These are phyloP conservation scores for Drosophila paulistorum DNA, from an alignment of 1,140 invertebrate genomes.

Conservation along the genomic window DNA sequence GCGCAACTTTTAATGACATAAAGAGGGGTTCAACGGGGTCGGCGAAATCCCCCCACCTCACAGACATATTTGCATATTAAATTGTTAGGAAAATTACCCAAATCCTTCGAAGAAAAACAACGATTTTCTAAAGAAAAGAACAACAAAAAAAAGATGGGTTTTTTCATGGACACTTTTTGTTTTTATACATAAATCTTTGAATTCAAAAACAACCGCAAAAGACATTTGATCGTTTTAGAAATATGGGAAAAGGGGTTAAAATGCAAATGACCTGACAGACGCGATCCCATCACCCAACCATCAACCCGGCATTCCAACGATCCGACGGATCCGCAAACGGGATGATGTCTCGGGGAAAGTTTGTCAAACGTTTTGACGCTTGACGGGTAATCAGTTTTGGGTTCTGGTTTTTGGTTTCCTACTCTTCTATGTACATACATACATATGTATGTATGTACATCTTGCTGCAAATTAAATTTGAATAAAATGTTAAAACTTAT, in stretches of 20 bases:
- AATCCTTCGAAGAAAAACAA: conserved; percentile 20
- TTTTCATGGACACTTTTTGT: conserved; percentile 11
- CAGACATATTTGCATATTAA: conserved; percentile 66
- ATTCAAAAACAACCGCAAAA: conserved; percentile 37
- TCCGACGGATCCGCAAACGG: conserved; percentile 29
- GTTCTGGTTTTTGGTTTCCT: conserved; percentile 41
- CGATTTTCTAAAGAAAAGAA: conserved; percentile 8
- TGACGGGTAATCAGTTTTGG: conserved; percentile 51
- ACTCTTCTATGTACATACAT: neutral
- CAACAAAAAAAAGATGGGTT: conserved; percentile 35
- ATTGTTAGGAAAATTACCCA: conserved; percentile 70
- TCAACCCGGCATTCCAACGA: neutral
- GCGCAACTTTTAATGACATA: neutral
- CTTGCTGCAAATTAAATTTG: conserved; percentile 71
- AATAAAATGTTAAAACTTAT: conserved; percentile 71
- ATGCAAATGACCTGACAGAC: conserved; percentile 48
- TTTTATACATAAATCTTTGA: conserved; percentile 36
- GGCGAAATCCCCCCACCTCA: neutral
- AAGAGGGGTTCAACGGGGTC: conserved; percentile 42
- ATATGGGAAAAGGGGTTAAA: conserved; percentile 47
- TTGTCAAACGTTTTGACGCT: conserved; percentile 70
- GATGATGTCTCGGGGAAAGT: conserved; percentile 35
- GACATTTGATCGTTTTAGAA: conserved; percentile 26
- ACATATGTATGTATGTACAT: conserved; percentile 12
- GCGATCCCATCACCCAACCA: neutral